These are phyloP conservation scores for Leucophenga montana DNA, from an alignment of 2,888 invertebrate species.

Conservation along the genomic window DNA sequence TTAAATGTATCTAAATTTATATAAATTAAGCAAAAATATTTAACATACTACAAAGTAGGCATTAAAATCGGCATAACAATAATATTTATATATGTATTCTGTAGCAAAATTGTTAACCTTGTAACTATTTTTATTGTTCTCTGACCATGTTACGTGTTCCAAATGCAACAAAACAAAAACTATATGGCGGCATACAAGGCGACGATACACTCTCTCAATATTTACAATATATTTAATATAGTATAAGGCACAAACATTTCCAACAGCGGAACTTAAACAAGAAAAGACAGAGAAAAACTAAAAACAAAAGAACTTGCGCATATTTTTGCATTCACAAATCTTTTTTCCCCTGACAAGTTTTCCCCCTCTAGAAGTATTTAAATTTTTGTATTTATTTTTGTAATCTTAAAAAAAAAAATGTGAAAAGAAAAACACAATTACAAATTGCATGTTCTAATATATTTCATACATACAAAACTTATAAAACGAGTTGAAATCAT, in stretches of 20 bases:
- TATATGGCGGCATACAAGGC: no score
- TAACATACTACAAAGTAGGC: no score
- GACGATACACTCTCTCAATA: neutral
- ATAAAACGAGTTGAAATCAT: neutral
- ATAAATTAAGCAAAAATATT: no score
- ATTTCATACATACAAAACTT: neutral
- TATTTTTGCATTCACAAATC: constrained; percentile 48
- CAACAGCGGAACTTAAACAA: neutral
- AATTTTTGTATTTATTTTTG: constrained; percentile 64
- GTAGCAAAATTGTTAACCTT: no score
- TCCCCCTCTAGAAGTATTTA: constrained; percentile 62
- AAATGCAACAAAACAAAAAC: no score
- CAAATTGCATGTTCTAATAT: constrained; percentile 58
- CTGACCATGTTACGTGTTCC: no score
- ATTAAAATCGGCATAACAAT: no score
- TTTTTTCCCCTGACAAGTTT: constrained; percentile 40
- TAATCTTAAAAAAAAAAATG: constrained; percentile 52
- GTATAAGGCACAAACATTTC: constrained; percentile 22
- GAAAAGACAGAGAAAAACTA: constrained; percentile 29
- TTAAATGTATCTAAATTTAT: no score
- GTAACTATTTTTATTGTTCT: no score
- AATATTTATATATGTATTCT: no score
- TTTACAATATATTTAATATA: constrained; percentile 57
- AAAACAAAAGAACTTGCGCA: constrained; percentile 47
- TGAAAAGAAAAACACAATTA: constrained; percentile 49